A percentile compares a stretch with the other conserved stretches of the same genome.
These are phyloP conservation scores for Drosophila gaucha DNA, from an alignment of 2,888 invertebrate genomes.

Conservation along the genomic window DNA sequence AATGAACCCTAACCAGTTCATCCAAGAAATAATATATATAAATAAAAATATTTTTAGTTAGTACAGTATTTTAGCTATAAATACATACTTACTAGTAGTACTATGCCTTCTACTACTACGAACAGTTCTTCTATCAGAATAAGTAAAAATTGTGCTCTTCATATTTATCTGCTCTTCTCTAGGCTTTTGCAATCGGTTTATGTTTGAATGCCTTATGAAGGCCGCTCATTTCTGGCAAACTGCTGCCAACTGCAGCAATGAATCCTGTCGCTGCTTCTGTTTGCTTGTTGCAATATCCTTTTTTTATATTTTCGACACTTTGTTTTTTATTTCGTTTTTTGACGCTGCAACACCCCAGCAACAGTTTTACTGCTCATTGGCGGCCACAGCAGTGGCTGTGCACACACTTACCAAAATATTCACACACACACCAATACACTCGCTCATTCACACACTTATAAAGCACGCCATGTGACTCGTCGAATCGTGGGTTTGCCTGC, in stretches of 20 bases:
- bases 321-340: constrained; percentile 44
- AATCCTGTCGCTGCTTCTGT: constrained; percentile 6
- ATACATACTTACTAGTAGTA: no score
- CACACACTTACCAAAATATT: constrained; percentile 39
- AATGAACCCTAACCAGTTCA: no score
- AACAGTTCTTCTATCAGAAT: no score
- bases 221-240: constrained; percentile 6
- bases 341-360: constrained; percentile 63
- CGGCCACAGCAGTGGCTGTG: constrained; percentile 46
- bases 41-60: no score
- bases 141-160: no score
- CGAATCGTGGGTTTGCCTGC: constrained; percentile 41
- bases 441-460: constrained; percentile 45
- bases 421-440: constrained; percentile 21
- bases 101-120: no score
- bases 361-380: constrained; percentile 77
- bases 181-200: not conserved
- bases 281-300: constrained; percentile 33
- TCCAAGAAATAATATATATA: no score
- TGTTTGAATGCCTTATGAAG: constrained; percentile 10
- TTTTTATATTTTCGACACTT: constrained; percentile 69
- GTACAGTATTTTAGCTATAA: no score
- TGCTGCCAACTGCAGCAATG: not conserved
- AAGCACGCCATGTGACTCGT: constrained; percentile 42
- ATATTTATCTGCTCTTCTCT: not conserved